phyloP scores from a whole-genome alignment of 2,113 vertebrate species.

The Jacana jacana region DNA sequence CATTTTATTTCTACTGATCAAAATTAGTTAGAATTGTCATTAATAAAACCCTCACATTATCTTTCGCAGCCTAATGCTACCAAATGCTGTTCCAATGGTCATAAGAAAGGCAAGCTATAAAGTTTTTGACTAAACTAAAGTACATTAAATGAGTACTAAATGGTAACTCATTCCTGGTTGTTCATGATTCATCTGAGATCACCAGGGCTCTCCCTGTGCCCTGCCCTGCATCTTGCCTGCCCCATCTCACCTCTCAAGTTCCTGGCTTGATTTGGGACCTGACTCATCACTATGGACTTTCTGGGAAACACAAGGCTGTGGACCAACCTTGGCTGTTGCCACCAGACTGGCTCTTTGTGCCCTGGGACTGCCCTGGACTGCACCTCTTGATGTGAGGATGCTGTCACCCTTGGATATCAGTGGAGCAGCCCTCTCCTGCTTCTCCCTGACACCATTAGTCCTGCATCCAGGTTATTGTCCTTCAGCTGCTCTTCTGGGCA shows the following conservation, averaged over 20 bases:
- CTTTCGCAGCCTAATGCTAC: neutral
- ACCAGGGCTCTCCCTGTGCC: neutral
- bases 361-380: too few relatives aligned
- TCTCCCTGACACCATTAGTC: neutral
- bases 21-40: neutral
- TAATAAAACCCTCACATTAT: neutral
- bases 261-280: neutral
- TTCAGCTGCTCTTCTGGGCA: neutral
- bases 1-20: neutral
- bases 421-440: neutral
- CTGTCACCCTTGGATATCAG: neutral
- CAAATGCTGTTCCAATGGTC: neutral
- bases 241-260: neutral
- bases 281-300: neutral
- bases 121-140: neutral
- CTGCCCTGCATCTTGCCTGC: neutral
- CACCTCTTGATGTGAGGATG: neutral
- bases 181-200: neutral
- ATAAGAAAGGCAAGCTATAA: neutral
- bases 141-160: too few relatives aligned
- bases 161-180: neutral
- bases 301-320: neutral
- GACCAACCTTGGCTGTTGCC: neutral
- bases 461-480: neutral
- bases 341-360: neutral